Evolutionary conservation across 2,888 invertebrate species (phyloP).

Genomic region (Rhagonycha lutea): DNA sequence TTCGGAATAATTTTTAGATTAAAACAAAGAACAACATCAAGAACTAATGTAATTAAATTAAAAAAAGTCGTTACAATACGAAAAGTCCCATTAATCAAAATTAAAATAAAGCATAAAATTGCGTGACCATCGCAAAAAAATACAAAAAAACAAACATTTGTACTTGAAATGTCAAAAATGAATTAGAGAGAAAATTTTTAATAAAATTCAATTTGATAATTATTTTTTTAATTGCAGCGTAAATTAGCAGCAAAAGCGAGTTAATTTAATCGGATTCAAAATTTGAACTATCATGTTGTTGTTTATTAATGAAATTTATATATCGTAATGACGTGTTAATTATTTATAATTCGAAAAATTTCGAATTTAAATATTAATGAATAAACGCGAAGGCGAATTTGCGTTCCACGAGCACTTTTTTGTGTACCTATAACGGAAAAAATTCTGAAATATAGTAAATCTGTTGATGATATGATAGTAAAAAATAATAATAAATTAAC

Average conservation of each 20-base stretch:
- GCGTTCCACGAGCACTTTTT: background rate
- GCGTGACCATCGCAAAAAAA: background rate
- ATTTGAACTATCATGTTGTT: background rate
- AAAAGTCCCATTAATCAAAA: background rate
- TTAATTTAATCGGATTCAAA: background rate
- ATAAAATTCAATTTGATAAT: background rate
- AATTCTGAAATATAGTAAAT: background rate
- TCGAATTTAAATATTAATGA: background rate
- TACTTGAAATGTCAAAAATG: background rate
- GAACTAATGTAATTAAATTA: background rate
- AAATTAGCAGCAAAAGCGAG: background rate
- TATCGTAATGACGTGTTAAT: background rate
- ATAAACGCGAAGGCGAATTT: background rate
- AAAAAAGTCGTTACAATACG: background rate
- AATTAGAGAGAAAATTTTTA: background rate
- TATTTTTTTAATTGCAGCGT: background rate
- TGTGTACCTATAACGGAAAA: background rate
- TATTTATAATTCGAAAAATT: background rate
- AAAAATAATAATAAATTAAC: background rate
- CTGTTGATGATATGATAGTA: background rate
- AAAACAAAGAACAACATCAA: background rate
- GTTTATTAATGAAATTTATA: background rate
- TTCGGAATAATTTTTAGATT: background rate
- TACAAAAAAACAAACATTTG: background rate
- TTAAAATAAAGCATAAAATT: background rate